Conservation (phyloP, 2,888 invertebrate genomes). For the Thera britannica region DNA sequence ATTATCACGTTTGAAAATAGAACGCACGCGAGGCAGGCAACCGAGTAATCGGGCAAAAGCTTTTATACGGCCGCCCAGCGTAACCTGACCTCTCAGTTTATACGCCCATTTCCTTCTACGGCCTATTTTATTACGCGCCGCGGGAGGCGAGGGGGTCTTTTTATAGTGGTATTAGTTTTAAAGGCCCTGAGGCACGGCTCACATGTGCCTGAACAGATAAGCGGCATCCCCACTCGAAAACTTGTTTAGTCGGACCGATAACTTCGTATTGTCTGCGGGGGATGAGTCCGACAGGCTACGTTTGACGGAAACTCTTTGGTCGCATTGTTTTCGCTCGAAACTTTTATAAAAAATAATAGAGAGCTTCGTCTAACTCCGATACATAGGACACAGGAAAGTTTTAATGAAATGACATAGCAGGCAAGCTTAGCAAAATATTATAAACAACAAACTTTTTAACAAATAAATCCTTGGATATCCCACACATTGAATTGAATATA, state of each 20-base stretch:
- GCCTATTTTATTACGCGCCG: constrained; percentile 66
- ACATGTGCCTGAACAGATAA: constrained; percentile 81
- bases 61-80: constrained; percentile 67
- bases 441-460: no score
- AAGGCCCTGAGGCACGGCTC: constrained; percentile 78
- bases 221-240: constrained; percentile 81
- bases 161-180: constrained; percentile 70
- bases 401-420: no score
- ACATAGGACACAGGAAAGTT: constrained; percentile 13
- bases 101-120: constrained; percentile 70
- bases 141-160: constrained; percentile 63
- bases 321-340: constrained; percentile 48
- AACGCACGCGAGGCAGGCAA: constrained; percentile 81
- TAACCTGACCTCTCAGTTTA: constrained; percentile 65
- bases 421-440: no score
- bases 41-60: constrained; percentile 82
- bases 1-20: constrained; percentile 83
- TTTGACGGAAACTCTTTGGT: constrained; percentile 50
- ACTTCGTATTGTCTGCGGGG: constrained; percentile 76
- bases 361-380: neutral
- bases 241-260: constrained; percentile 79
- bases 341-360: constrained; percentile 29
- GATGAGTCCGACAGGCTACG: constrained; percentile 52
- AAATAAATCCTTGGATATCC: neutral
- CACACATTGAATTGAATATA: constrained; percentile 1